Evolutionary conservation across 2,888 invertebrate genomes (phyloP).

Genomic region (Alentia gelatinosa): DNA sequence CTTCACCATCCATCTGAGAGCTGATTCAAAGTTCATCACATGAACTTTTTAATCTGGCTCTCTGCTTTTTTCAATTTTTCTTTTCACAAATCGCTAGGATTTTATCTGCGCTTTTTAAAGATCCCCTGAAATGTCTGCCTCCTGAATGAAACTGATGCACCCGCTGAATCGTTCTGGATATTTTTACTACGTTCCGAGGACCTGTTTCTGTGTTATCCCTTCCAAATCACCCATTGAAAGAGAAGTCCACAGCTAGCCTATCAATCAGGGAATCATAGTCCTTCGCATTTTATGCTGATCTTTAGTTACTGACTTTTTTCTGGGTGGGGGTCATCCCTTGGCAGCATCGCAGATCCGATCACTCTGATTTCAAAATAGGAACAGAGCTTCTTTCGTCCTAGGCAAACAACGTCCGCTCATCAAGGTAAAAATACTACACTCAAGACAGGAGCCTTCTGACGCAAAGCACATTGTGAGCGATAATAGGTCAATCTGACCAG

Average conservation of each 20-base stretch:
- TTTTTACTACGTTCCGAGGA: no score
- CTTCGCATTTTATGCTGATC: neutral
- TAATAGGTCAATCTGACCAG: neutral
- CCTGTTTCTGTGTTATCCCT: no score
- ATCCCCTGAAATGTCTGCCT: no score
- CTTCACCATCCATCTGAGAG: no score
- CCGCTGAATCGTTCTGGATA: no score
- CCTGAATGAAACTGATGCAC: no score
- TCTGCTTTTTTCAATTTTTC: neutral
- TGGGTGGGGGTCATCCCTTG: neutral
- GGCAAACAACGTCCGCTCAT: neutral
- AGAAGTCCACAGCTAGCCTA: no score
- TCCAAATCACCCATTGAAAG: no score
- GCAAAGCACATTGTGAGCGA: neutral
- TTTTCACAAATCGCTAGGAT: no score
- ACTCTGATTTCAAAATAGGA: neutral
- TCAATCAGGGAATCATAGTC: no score
- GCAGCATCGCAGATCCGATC: neutral
- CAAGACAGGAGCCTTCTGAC: neutral
- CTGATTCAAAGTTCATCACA: conserved; percentile 1
- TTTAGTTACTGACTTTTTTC: neutral
- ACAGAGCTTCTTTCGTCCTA: neutral
- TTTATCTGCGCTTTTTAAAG: no score
- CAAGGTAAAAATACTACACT: neutral
- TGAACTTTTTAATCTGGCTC: neutral